Evolutionary conservation across 2,888 invertebrate genomes (phyloP).

Genomic region (Mythimna ferrago): DNA sequence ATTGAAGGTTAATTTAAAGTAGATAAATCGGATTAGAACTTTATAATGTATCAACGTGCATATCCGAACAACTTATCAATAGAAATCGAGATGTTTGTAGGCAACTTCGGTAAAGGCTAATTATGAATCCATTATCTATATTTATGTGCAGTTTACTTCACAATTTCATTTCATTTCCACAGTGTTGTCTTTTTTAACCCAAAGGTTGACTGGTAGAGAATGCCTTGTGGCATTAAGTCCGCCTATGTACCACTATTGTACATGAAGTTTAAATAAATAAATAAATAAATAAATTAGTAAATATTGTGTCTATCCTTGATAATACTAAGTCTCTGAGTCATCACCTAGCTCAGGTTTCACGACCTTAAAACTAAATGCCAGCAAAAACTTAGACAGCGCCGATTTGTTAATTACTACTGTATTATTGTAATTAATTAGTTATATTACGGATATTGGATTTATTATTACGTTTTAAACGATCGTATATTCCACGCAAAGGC

Average conservation of each 20-base stretch:
- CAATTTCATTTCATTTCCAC: no score
- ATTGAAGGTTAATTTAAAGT: constrained; percentile 47
- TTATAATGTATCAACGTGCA: background rate
- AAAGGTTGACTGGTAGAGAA: no score
- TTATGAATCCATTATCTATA: background rate
- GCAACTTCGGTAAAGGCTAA: background rate
- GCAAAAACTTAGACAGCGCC: constrained; percentile 13
- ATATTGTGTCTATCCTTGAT: background rate
- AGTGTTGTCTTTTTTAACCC: no score
- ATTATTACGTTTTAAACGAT: constrained; percentile 48
- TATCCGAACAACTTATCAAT: background rate
- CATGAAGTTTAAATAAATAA: no score
- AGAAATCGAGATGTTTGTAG: constrained; percentile 1
- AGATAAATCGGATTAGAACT: background rate
- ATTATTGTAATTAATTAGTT: constrained; percentile 32
- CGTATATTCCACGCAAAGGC: constrained; percentile 48
- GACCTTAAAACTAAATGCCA: constrained; percentile 9
- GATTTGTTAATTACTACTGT: constrained; percentile 29
- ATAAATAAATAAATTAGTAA: no score
- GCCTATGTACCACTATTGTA: no score
- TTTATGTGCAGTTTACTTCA: background rate
- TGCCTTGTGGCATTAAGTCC: no score
- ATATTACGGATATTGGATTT: constrained; percentile 33
- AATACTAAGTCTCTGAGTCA: constrained; percentile 13
- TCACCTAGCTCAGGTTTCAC: constrained; percentile 15